These are phyloP conservation scores for Rhizoglyphus robini DNA, from an alignment of 1,140 invertebrate genomes.

Conservation along the genomic window DNA sequence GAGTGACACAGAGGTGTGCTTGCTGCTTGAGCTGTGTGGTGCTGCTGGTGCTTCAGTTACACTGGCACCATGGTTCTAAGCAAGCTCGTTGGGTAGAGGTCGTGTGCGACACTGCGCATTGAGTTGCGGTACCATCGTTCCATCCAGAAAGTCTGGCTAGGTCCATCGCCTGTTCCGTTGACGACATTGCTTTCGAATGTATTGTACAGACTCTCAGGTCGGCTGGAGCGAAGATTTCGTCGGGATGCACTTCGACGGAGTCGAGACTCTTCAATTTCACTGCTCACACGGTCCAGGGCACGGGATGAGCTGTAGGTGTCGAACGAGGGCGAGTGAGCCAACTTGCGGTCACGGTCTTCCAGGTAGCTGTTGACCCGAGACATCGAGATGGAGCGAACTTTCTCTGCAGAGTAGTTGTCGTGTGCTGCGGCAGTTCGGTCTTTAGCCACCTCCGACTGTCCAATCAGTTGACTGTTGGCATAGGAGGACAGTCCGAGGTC, in stretches of 20 bases:
- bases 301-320: conserved; percentile 7
- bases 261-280: conserved; percentile 13
- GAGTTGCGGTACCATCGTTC: conserved; percentile 25
- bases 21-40: too few species aligned
- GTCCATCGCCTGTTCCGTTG: conserved; percentile 3
- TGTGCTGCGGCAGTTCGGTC: background rate
- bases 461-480: conserved; percentile 6
- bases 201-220: conserved; percentile 8
- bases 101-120: background rate
- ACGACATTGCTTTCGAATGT: background rate
- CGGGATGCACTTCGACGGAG: background rate
- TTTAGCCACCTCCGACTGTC: background rate
- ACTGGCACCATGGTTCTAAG: too few species aligned
- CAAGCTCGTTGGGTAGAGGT: conserved; percentile 15
- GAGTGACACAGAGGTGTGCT: too few species aligned
- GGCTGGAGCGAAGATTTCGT: background rate
- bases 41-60: too few species aligned
- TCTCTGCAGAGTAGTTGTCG: background rate
- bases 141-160: conserved; percentile 20
- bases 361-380: background rate
- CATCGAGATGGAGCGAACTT: background rate
- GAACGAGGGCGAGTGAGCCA: background rate
- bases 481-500: conserved; percentile 22
- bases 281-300: background rate
- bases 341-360: background rate